Conservation (phyloP, 2,888 invertebrate genomes). For the Phalera bucephala region DNA sequence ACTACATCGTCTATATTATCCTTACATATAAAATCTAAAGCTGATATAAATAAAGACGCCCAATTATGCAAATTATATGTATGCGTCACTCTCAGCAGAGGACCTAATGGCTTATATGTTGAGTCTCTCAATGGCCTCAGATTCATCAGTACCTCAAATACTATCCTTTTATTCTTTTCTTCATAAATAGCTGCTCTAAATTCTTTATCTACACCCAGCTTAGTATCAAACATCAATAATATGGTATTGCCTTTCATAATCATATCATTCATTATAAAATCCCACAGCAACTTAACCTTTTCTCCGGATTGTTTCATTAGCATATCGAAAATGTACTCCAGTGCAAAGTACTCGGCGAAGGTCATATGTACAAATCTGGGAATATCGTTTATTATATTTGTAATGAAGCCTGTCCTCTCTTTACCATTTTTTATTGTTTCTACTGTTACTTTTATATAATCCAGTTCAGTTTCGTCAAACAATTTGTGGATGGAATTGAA, state of each 20-base stretch:
- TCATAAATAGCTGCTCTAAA: neutral
- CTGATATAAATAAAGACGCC: neutral
- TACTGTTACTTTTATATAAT: slow-evolving; percentile 4
- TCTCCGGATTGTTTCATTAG: slow-evolving; percentile 1
- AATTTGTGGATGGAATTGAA: neutral
- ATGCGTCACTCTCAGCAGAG: too few relatives aligned
- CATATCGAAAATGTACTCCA: slow-evolving; percentile 4
- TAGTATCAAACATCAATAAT: neutral
- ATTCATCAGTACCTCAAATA: neutral
- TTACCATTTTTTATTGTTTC: slow-evolving; percentile 5
- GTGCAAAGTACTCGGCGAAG: slow-evolving; percentile 11
- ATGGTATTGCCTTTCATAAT: neutral
- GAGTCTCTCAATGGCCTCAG: neutral
- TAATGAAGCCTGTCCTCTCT: slow-evolving; percentile 8
- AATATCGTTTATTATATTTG: slow-evolving; percentile 3
- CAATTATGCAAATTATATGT: neutral
- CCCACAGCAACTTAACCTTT: neutral
- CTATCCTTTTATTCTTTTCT: neutral
- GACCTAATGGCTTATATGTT: too few relatives aligned
- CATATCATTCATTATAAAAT: neutral
- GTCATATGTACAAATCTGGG: slow-evolving; percentile 9
- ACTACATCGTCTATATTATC: neutral
- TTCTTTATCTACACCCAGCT: neutral
- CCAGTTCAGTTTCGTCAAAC: neutral
- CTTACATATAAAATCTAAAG: neutral